Conservation (phyloP, 2,888 invertebrate genomes). For the Orthosia gothica region DNA sequence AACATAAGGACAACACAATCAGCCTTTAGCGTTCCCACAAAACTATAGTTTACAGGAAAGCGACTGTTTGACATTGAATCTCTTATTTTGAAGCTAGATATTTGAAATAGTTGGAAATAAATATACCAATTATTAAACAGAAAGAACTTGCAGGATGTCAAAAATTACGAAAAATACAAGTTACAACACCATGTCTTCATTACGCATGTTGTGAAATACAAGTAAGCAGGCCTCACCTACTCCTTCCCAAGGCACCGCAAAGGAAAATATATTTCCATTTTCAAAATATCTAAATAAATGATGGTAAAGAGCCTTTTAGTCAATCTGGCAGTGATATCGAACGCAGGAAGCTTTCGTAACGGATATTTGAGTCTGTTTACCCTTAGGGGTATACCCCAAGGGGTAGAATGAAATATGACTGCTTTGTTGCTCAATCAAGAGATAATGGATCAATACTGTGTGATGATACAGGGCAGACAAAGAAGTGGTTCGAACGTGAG, state of each 20-base stretch:
- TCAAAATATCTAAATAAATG: background rate
- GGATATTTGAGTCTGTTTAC: conserved; percentile 17
- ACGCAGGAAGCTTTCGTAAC: conserved; percentile 9
- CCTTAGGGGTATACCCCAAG: conserved; percentile 11
- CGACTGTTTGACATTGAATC: background rate
- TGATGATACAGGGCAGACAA: background rate
- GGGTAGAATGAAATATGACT: conserved; percentile 50
- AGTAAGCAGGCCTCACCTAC: background rate
- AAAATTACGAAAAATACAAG: too few species aligned
- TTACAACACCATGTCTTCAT: background rate
- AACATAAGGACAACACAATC: too few species aligned
- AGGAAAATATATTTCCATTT: background rate
- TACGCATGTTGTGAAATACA: background rate
- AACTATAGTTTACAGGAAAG: too few species aligned
- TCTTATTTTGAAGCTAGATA: background rate
- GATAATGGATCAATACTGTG: conserved; percentile 12
- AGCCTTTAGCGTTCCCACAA: too few species aligned
- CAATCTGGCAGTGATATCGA: background rate
- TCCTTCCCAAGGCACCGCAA: background rate
- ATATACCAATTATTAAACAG: background rate
- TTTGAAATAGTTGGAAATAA: background rate
- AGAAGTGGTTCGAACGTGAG: background rate
- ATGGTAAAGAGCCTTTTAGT: conserved; percentile 9
- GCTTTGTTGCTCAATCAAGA: conserved; percentile 19
- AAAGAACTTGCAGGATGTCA: too few species aligned